Evolutionary conservation across 2,888 invertebrate genomes (phyloP).

Genomic region (Theretra japonica): DNA sequence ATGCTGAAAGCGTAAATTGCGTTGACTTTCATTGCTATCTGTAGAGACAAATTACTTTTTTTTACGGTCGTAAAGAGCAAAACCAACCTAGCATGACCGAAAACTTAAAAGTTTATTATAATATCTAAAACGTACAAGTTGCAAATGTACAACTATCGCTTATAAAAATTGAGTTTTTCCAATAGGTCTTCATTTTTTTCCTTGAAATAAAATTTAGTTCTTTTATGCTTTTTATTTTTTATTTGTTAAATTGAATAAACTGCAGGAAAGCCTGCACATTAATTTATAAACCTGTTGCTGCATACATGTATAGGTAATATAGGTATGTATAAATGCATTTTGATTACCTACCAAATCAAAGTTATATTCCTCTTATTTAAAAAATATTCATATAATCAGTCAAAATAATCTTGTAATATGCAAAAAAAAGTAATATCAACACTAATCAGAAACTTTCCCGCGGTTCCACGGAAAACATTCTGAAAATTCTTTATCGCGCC

Average conservation of each 20-base stretch:
- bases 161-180: background rate
- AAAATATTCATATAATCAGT: too few species aligned
- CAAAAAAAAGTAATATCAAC: too few species aligned
- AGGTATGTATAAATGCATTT: too few species aligned
- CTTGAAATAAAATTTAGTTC: background rate
- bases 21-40: slow-evolving; percentile 6
- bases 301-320: too few species aligned
- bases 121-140: slow-evolving; percentile 4
- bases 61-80: background rate
- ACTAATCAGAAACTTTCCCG: background rate
- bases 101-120: slow-evolving; percentile 2
- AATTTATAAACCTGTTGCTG: too few species aligned
- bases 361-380: too few species aligned
- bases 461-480: slow-evolving; percentile 1
- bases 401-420: too few species aligned
- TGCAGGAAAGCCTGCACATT: too few species aligned
- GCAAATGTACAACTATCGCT: background rate
- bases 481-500: background rate
- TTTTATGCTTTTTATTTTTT: too few species aligned
- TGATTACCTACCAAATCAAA: too few species aligned
- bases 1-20: background rate
- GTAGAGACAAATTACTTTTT: slow-evolving; percentile 1
- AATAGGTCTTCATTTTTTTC: background rate
- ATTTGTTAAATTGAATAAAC: too few species aligned
- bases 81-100: background rate